Evolutionary conservation across 2,888 invertebrate genomes (phyloP).

Genomic region (Phyllotreta cruciferae): DNA sequence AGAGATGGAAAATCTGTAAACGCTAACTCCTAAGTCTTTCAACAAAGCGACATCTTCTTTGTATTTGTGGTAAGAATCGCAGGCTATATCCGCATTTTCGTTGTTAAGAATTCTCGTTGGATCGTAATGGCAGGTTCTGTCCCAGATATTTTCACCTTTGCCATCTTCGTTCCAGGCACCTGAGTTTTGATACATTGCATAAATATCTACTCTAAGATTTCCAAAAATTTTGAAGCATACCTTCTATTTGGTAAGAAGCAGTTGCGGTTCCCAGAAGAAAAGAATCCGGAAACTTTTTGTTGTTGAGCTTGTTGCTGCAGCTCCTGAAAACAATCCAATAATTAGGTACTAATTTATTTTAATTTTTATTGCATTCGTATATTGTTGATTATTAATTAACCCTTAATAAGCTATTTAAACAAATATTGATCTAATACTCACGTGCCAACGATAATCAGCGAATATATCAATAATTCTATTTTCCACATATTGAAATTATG

Average conservation of each 20-base stretch:
- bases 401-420: no score
- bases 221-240: background rate
- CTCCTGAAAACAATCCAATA: slow-evolving; percentile 1
- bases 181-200: no score
- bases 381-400: no score
- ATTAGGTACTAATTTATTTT: background rate
- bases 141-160: slow-evolving; percentile 73
- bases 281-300: slow-evolving; percentile 27
- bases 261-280: slow-evolving; percentile 35
- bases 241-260: slow-evolving; percentile 38
- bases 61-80: slow-evolving; percentile 71
- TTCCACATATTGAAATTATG: no score
- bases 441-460: no score
- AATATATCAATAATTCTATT: no score
- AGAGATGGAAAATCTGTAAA: slow-evolving; percentile 76
- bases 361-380: no score
- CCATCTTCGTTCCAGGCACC: slow-evolving; percentile 51
- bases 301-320: background rate
- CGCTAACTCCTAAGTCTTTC: slow-evolving; percentile 67
- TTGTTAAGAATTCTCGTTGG: slow-evolving; percentile 55
- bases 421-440: no score
- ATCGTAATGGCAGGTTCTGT: slow-evolving; percentile 65
- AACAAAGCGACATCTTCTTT: slow-evolving; percentile 69
- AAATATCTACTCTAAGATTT: no score
- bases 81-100: slow-evolving; percentile 69